Evolutionary conservation across 1,140 invertebrate species (phyloP).

Genomic region (Brachystomella parvula): DNA sequence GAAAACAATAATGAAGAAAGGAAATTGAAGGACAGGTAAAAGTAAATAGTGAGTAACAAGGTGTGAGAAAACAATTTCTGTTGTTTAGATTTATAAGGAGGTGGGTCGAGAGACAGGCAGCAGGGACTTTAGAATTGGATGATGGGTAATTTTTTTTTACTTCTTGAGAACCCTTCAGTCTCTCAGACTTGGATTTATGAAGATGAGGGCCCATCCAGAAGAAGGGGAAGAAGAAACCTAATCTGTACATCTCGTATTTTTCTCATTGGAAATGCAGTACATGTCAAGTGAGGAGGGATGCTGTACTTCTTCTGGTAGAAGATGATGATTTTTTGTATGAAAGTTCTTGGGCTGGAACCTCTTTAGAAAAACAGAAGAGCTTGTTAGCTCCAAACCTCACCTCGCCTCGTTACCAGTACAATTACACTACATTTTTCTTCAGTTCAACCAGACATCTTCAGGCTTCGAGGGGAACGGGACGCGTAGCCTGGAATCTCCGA

Average conservation of each 20-base stretch:
- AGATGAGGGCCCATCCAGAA: not conserved
- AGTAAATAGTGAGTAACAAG: slow-evolving; percentile 8
- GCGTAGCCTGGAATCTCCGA: not conserved
- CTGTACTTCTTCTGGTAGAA: not conserved
- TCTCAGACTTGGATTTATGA: no score
- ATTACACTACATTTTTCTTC: not conserved
- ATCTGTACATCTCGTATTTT: not conserved
- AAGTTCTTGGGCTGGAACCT: no score
- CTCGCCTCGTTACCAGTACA: slow-evolving; percentile 8
- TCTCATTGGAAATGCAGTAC: slow-evolving; percentile 1
- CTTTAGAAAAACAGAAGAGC: not conserved
- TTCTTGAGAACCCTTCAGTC: no score
- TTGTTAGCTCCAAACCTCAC: slow-evolving; percentile 10
- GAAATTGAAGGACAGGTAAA: no score
- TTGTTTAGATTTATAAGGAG: slow-evolving; percentile 8
- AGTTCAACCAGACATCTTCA: not conserved
- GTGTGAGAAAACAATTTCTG: slow-evolving; percentile 10
- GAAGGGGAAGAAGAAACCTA: not conserved
- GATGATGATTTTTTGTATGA: no score
- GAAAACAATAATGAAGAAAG: no score
- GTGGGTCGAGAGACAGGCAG: not conserved
- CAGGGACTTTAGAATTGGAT: not conserved
- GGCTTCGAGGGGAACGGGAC: not conserved
- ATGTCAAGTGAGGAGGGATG: slow-evolving; percentile 5
- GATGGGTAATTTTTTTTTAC: no score